Conservation (phyloP, 2,113 vertebrate species). For the Gopherus evgoodei region DNA sequence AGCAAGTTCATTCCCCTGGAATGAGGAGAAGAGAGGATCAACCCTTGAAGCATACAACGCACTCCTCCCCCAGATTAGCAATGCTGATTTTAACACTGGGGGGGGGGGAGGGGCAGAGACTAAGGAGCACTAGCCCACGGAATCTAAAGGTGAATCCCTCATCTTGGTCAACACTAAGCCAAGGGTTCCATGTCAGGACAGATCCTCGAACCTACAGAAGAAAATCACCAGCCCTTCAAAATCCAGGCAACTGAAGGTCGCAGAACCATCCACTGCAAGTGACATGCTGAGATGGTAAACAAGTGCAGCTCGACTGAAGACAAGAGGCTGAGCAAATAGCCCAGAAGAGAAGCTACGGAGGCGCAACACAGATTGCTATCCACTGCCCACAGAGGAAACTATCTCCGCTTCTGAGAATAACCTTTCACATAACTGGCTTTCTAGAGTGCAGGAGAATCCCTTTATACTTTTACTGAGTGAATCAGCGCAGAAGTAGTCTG, state of each 20-base stretch:
- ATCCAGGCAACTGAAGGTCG: not conserved
- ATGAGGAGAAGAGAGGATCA: not conserved
- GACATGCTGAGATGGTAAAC: rapidly evolving
- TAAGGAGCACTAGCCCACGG: not conserved
- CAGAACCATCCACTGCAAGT: not conserved
- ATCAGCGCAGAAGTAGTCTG: not conserved
- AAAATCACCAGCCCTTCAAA: not conserved
- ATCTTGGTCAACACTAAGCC: not conserved
- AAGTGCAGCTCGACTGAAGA: not conserved
- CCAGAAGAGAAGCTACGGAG: not conserved
- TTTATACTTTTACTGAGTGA: not conserved
- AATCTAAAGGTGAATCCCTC: not conserved
- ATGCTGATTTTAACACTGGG: not conserved
- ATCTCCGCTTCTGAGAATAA: slow-evolving; percentile 12
- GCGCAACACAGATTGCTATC: not conserved
- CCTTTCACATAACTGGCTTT: not conserved
- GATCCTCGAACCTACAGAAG: not conserved
- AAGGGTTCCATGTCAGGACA: not conserved
- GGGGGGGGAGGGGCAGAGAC: not conserved
- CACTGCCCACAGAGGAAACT: slow-evolving; percentile 55
- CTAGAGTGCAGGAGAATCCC: not conserved
- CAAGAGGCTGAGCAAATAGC: not conserved
- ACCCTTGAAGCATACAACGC: not conserved
- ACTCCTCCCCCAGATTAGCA: not conserved
- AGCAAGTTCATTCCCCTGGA: not conserved